Percentiles rank a stretch among this genome's conserved stretches.
Conservation (phyloP, 1,140 invertebrate genomes). For the Acromyrmex charruanus region DNA sequence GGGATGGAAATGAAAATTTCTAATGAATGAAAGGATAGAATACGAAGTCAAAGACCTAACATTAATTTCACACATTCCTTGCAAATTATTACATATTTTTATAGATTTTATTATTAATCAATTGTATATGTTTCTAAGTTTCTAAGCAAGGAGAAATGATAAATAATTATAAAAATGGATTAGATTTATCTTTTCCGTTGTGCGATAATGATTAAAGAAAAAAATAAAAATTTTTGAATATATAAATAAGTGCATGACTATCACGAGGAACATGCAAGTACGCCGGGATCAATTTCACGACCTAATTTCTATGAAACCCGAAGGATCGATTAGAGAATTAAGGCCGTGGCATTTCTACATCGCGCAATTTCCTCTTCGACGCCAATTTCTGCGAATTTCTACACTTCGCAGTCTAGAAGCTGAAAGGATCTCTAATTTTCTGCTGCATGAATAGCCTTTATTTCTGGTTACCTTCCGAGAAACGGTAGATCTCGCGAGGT, state of each 20-base stretch:
- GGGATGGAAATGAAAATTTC: conserved; percentile 34
- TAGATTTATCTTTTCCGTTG: neutral
- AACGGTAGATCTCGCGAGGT: conserved; percentile 20
- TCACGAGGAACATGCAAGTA: neutral
- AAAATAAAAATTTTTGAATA: conserved; percentile 11
- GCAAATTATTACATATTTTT: conserved; percentile 5
- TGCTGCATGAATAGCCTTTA: conserved; percentile 7
- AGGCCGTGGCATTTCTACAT: conserved; percentile 25
- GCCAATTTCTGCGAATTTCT: conserved; percentile 29
- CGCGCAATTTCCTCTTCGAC: conserved; percentile 35
- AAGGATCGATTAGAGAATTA: conserved; percentile 31
- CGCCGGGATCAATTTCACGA: conserved; percentile 27
- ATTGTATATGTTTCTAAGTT: neutral
- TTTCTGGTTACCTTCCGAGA: conserved; percentile 37
- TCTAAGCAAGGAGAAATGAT: neutral
- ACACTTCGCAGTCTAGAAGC: neutral
- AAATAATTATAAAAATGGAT: neutral
- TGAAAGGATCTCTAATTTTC: conserved; percentile 36
- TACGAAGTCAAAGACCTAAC: neutral
- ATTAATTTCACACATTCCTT: neutral
- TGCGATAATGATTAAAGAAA: neutral
- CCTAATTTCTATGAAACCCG: conserved; percentile 24
- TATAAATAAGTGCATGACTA: neutral
- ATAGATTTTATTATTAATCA: neutral
- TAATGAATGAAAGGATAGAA: conserved; percentile 33